These are phyloP conservation scores for Lepidurus couesii DNA, from an alignment of 1,140 invertebrate species.

Conservation along the genomic window DNA sequence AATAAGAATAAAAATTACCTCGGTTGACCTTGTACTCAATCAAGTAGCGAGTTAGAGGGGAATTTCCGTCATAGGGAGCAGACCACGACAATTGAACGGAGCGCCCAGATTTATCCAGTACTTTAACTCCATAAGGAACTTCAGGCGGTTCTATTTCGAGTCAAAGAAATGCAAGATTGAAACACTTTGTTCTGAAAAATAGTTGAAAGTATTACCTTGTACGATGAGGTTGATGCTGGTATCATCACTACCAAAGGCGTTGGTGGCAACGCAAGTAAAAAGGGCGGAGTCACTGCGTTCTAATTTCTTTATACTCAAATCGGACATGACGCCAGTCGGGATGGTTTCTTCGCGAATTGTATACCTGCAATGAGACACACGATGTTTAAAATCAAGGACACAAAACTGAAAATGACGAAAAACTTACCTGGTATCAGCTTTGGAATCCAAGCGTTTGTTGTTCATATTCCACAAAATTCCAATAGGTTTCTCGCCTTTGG, in stretches of 20 bases:
- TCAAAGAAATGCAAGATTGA: background rate
- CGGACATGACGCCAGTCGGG: constrained; percentile 76
- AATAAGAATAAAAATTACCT: constrained; percentile 55
- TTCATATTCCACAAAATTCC: constrained; percentile 95
- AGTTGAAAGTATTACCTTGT: constrained; percentile 59
- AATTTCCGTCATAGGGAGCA: constrained; percentile 90
- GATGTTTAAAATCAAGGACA: background rate
- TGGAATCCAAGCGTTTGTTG: constrained; percentile 80
- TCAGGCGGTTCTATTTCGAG: constrained; percentile 76
- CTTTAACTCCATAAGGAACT: constrained; percentile 80
- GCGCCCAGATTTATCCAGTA: constrained; percentile 83
- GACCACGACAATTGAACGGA: constrained; percentile 87
- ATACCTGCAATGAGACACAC: constrained; percentile 55
- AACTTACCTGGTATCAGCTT: constrained; percentile 59
- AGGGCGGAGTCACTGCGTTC: constrained; percentile 84
- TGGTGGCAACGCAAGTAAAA: constrained; percentile 90
- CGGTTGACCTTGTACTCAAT: constrained; percentile 90
- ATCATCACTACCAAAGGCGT: constrained; percentile 90
- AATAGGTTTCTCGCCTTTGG: constrained; percentile 93
- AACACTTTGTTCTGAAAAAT: background rate
- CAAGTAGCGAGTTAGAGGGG: constrained; percentile 81
- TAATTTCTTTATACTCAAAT: constrained; percentile 80
- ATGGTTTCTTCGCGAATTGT: constrained; percentile 86
- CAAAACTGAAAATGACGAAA: background rate
- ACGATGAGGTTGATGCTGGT: constrained; percentile 93